Percentiles rank a stretch among this genome's conserved stretches.
Evolutionary conservation across 2,888 invertebrate genomes (phyloP).

Genomic region (Eumerus sabulonum): DNA sequence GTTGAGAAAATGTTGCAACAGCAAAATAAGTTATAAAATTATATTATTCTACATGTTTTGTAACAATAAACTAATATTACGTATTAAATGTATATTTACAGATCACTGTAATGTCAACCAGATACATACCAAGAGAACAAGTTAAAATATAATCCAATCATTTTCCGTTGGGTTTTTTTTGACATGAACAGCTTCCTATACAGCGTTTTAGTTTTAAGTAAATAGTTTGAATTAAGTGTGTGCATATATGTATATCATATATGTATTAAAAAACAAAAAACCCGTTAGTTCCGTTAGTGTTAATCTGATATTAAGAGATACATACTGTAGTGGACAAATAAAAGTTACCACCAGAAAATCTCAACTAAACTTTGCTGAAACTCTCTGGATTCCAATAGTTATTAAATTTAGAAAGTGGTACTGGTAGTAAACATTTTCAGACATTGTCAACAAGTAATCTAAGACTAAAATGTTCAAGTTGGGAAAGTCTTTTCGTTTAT

Average conservation of each 20-base stretch:
- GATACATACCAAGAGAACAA: conserved; percentile 29
- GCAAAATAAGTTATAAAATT: conserved; percentile 8
- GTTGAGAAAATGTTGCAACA: not conserved
- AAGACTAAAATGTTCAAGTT: too few species aligned
- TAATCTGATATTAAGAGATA: too few species aligned
- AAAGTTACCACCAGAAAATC: too few species aligned
- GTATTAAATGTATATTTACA: conserved; percentile 52
- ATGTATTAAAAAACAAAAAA: not conserved
- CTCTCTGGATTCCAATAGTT: too few species aligned
- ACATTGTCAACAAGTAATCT: too few species aligned
- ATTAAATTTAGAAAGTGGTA: too few species aligned
- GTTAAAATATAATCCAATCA: conserved; percentile 44
- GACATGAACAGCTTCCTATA: not conserved
- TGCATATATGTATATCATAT: not conserved
- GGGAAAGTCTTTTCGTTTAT: too few species aligned
- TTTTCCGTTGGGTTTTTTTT: conserved; percentile 19
- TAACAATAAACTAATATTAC: conserved; percentile 38
- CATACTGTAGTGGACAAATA: too few species aligned
- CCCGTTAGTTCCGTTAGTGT: too few species aligned
- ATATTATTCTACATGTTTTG: conserved; percentile 32
- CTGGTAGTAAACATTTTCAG: too few species aligned
- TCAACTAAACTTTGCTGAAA: too few species aligned
- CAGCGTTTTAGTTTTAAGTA: not conserved
- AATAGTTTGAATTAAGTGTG: not conserved
- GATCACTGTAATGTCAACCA: conserved; percentile 49